Percentiles rank a stretch among this genome's conserved stretches.
Conservation (phyloP, 1,140 invertebrate species). For the Telenomus remus region DNA sequence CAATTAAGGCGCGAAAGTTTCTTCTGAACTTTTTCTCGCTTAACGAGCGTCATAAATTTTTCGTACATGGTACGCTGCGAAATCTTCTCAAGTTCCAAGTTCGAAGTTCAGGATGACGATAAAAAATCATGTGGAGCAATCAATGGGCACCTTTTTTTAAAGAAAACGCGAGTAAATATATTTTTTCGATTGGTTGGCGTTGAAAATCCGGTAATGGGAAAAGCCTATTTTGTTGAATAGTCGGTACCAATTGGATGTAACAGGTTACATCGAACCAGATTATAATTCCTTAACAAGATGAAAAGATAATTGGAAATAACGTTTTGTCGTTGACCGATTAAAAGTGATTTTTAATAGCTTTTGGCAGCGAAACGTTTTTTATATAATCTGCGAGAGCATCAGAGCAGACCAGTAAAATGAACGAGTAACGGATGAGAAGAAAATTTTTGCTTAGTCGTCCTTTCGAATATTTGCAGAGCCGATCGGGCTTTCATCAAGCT, state of each 20-base stretch:
- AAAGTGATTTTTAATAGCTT: constrained; percentile 40
- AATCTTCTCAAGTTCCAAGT: constrained; percentile 48
- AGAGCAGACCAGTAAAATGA: constrained; percentile 36
- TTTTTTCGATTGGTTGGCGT: background rate
- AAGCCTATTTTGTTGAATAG: no score
- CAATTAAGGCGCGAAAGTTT: constrained; percentile 70
- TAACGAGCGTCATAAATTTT: constrained; percentile 74
- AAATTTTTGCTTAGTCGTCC: constrained; percentile 57
- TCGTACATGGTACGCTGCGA: constrained; percentile 60
- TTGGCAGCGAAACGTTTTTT: constrained; percentile 28
- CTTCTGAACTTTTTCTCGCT: constrained; percentile 68
- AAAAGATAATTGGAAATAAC: constrained; percentile 6
- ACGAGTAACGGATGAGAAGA: constrained; percentile 38
- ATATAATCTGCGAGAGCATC: constrained; percentile 42
- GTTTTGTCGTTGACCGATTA: constrained; percentile 10
- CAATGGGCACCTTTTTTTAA: constrained; percentile 57
- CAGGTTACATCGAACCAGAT: no score
- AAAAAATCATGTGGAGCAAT: constrained; percentile 70
- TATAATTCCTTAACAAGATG: background rate
- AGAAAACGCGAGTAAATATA: constrained; percentile 6
- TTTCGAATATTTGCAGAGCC: constrained; percentile 57
- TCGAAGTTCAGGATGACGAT: constrained; percentile 63
- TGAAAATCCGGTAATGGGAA: no score
- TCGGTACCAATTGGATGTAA: no score
- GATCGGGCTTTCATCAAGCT: constrained; percentile 59